These are phyloP conservation scores for Mirza zaza DNA, from an alignment of 2,113 vertebrate species.

Conservation along the genomic window DNA sequence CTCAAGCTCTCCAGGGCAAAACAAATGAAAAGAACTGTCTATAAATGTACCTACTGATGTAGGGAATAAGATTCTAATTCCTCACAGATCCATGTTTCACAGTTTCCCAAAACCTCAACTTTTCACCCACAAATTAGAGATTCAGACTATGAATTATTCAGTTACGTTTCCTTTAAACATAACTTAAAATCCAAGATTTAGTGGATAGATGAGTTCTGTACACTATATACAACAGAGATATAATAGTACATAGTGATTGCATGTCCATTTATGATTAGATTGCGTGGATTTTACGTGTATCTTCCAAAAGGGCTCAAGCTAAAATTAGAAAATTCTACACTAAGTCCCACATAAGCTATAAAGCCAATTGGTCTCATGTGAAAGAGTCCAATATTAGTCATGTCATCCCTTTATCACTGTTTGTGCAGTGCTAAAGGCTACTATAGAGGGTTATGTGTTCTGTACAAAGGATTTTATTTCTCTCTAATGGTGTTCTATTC, in stretches of 20 bases:
- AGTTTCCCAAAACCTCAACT: background rate
- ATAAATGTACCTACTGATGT: background rate
- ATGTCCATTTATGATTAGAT: background rate
- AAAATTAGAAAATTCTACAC: slow-evolving; percentile 52
- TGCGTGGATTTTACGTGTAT: background rate
- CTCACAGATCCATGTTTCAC: background rate
- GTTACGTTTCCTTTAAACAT: background rate
- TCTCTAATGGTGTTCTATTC: slow-evolving; percentile 79
- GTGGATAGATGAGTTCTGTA: background rate
- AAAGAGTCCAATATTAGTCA: slow-evolving; percentile 72
- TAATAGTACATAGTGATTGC: background rate
- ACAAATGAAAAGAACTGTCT: background rate
- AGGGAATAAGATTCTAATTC: background rate
- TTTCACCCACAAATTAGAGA: background rate
- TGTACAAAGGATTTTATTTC: slow-evolving; percentile 78
- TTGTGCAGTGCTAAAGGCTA: slow-evolving; percentile 61
- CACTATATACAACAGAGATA: background rate
- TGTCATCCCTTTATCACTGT: slow-evolving; percentile 78
- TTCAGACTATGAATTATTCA: slow-evolving; percentile 12
- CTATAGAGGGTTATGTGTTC: slow-evolving; percentile 59
- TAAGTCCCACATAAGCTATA: background rate
- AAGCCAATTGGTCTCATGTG: slow-evolving; percentile 70
- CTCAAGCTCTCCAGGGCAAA: background rate
- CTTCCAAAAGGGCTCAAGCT: slow-evolving; percentile 36
- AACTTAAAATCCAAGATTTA: background rate